phyloP scores from a whole-genome alignment of 2,888 invertebrate species.

The Lordiphosa fenestrarum region DNA sequence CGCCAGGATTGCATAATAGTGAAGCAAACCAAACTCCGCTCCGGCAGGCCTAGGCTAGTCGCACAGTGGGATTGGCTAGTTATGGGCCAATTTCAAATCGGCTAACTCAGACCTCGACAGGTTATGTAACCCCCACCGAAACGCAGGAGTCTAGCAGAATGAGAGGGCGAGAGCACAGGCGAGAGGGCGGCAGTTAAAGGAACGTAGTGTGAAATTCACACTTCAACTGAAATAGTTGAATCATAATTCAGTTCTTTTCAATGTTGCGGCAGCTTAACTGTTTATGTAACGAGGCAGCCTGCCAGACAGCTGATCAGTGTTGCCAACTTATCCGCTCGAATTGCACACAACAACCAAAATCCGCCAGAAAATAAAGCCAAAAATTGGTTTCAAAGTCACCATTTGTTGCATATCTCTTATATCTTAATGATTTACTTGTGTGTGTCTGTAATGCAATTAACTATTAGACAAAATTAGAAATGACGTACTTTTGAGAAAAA shows the following conservation, averaged over 20 bases:
- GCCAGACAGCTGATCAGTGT: slow-evolving; percentile 45
- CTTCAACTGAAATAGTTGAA: background rate
- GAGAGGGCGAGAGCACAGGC: background rate
- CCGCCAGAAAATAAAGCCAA: background rate
- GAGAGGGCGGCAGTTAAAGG: background rate
- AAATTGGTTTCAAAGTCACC: background rate
- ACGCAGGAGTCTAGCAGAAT: background rate
- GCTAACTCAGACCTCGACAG: background rate
- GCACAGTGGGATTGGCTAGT: background rate
- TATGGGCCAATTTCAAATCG: background rate
- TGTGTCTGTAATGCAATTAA: too few species aligned
- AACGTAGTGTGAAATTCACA: background rate
- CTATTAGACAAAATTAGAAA: too few species aligned
- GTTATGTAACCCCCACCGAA: slow-evolving; percentile 6
- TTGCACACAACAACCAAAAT: slow-evolving; percentile 3
- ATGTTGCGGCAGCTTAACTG: slow-evolving; percentile 1
- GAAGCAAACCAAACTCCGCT: background rate
- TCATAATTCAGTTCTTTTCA: slow-evolving; percentile 2
- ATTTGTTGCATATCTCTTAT: too few species aligned
- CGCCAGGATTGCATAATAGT: slow-evolving; percentile 53
- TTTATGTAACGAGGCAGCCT: slow-evolving; percentile 10
- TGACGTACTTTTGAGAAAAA: too few species aligned
- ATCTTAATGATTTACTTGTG: too few species aligned
- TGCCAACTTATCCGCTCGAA: slow-evolving; percentile 5
- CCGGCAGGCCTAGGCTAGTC: background rate